phyloP scores from a whole-genome alignment of 1,140 invertebrate genomes.

The Drosophila funebris region DNA sequence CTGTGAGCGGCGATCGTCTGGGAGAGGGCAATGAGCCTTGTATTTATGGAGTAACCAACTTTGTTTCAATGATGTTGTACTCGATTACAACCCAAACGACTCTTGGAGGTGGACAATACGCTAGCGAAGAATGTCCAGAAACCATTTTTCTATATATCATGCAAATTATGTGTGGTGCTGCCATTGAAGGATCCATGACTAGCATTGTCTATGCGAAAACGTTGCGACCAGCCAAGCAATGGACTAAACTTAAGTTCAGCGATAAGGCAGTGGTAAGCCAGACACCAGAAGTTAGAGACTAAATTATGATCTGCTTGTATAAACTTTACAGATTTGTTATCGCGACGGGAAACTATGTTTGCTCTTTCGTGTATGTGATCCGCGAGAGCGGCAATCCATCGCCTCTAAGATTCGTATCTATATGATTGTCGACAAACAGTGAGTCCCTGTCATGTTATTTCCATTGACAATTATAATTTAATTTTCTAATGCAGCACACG shows the following conservation, averaged over 20 bases:
- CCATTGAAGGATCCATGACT: conserved; percentile 85
- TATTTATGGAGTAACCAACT: conserved; percentile 84
- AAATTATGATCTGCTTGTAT: conserved; percentile 6
- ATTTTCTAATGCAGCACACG: conserved; percentile 52
- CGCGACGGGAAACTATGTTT: conserved; percentile 86
- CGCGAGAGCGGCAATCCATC: conserved; percentile 85
- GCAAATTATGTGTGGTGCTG: conserved; percentile 86
- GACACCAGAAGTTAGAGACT: not conserved
- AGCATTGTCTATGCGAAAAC: conserved; percentile 87
- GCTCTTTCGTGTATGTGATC: conserved; percentile 87
- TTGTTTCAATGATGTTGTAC: conserved; percentile 86
- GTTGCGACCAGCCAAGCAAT: conserved; percentile 85
- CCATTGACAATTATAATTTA: not conserved
- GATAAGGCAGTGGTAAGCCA: conserved; percentile 85
- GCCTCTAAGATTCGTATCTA: conserved; percentile 86
- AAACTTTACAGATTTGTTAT: conserved; percentile 84
- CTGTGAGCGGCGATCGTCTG: conserved; percentile 58
- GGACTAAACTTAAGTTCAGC: conserved; percentile 85
- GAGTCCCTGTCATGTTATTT: conserved; percentile 12
- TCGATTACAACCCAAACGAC: conserved; percentile 87
- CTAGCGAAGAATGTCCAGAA: conserved; percentile 93
- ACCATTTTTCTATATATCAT: conserved; percentile 89
- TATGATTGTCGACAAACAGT: conserved; percentile 83
- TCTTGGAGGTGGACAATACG: conserved; percentile 89
- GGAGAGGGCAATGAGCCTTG: conserved; percentile 77